Percentiles rank a stretch among this genome's conserved stretches.
Conservation (phyloP, 2,797 vertebrate genomes). For the Gastrophryne carolinensis region DNA sequence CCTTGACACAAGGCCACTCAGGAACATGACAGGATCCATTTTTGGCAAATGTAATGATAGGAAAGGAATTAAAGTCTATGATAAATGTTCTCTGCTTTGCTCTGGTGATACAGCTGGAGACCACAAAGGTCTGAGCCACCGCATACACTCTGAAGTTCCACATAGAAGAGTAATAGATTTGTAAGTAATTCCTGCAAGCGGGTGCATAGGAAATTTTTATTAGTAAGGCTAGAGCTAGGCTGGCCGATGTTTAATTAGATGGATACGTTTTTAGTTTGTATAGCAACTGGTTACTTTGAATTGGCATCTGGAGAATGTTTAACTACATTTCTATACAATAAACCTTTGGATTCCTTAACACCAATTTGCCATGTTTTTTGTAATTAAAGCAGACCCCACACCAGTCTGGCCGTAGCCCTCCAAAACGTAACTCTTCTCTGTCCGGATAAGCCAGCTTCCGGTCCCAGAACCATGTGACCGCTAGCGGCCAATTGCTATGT, state of each 20-base stretch:
- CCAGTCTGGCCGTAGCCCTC: too few relatives aligned
- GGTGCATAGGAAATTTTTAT: constrained; percentile 34
- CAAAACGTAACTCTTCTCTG: too few relatives aligned
- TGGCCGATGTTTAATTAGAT: constrained; percentile 30
- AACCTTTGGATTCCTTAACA: too few relatives aligned
- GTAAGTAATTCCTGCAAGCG: constrained; percentile 11
- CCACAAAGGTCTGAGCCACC: constrained; percentile 18
- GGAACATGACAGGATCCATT: constrained; percentile 41
- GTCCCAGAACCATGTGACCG: too few relatives aligned
- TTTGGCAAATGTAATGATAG: constrained; percentile 43
- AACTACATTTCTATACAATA: too few relatives aligned
- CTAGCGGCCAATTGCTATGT: too few relatives aligned
- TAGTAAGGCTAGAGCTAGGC: constrained; percentile 14
- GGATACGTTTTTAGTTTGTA: constrained; percentile 17
- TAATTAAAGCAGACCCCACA: too few relatives aligned
- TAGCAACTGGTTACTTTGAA: neutral
- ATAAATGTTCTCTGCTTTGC: constrained; percentile 35
- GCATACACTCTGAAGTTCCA: neutral
- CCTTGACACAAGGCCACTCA: constrained; percentile 41
- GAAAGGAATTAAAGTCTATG: constrained; percentile 15
- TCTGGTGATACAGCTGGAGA: constrained; percentile 28
- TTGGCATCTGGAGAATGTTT: neutral
- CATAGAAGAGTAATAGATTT: constrained; percentile 11
- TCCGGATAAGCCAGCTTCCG: too few relatives aligned
- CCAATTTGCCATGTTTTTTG: too few relatives aligned